These are phyloP conservation scores for Cyphomyrus discorhynchus DNA, from an alignment of 2,113 vertebrate species.

Conservation along the genomic window DNA sequence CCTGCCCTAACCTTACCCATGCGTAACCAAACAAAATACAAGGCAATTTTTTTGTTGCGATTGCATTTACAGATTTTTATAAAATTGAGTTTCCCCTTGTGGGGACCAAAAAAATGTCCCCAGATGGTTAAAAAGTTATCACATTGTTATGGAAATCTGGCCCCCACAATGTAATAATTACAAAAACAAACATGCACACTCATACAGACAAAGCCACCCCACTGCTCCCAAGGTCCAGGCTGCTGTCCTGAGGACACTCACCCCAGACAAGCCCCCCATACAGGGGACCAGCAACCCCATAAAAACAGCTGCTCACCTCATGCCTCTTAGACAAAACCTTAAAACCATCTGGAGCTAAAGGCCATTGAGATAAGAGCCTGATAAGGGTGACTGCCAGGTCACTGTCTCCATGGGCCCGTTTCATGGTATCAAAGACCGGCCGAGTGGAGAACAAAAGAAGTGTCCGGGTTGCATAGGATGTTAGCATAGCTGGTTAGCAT, in stretches of 20 bases:
- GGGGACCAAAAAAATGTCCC: background rate
- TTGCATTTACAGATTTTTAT: background rate
- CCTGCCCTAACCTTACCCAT: background rate
- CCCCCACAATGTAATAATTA: background rate
- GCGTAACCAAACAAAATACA: background rate
- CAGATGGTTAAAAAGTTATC: background rate
- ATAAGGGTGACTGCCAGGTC: conserved; percentile 5
- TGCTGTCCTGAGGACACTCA: background rate
- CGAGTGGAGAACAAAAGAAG: background rate
- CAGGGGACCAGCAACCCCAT: background rate
- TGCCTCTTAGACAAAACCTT: background rate
- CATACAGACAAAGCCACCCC: background rate
- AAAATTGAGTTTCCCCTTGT: background rate
- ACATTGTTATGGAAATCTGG: background rate
- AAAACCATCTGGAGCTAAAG: conserved; percentile 16
- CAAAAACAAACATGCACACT: background rate
- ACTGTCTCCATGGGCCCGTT: background rate
- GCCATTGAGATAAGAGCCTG: background rate
- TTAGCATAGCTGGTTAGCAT: background rate
- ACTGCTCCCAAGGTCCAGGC: background rate
- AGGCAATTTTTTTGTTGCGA: background rate
- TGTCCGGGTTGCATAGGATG: background rate
- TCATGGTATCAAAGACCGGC: background rate
- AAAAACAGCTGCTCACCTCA: conserved; percentile 13
- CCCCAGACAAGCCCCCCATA: background rate